Percentiles rank a stretch among this genome's conserved stretches.
Conservation (phyloP, 2,797 vertebrate genomes). For the Trichosurus vulpecula region DNA sequence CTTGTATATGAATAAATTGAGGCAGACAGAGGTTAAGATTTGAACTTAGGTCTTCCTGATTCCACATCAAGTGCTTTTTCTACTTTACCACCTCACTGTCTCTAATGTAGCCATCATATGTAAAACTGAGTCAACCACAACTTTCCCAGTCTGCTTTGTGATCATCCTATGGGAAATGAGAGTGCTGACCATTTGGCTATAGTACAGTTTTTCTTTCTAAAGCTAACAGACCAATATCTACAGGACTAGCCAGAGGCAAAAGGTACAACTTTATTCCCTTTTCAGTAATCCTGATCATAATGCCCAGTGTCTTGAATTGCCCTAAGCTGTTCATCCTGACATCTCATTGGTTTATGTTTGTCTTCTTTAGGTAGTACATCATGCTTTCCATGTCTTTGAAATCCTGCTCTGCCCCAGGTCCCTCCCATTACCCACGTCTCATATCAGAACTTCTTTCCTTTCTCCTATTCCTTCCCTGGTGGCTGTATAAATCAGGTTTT, state of each 20-base stretch:
- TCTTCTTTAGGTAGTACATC: neutral
- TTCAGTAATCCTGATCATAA: neutral
- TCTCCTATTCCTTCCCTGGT: neutral
- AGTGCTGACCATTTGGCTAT: neutral
- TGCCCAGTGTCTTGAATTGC: neutral
- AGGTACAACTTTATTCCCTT: neutral
- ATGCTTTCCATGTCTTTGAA: neutral
- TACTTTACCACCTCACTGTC: neutral
- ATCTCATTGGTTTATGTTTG: neutral
- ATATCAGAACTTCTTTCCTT: neutral
- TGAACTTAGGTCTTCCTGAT: neutral
- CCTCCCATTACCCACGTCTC: neutral
- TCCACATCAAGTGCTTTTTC: neutral
- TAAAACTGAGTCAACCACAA: neutral
- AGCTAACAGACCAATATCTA: neutral
- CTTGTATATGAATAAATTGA: neutral
- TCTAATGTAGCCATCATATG: neutral
- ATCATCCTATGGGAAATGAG: neutral
- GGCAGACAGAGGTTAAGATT: neutral
- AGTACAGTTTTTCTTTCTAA: neutral
- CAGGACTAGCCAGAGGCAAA: neutral
- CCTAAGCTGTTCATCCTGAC: neutral
- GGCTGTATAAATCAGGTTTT: neutral
- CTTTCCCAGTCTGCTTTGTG: neutral
- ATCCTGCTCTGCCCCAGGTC: neutral